Percentiles rank a stretch among this genome's conserved stretches.
phyloP scores from a whole-genome alignment of 2,888 invertebrate genomes.

The Vanessa cardui region DNA sequence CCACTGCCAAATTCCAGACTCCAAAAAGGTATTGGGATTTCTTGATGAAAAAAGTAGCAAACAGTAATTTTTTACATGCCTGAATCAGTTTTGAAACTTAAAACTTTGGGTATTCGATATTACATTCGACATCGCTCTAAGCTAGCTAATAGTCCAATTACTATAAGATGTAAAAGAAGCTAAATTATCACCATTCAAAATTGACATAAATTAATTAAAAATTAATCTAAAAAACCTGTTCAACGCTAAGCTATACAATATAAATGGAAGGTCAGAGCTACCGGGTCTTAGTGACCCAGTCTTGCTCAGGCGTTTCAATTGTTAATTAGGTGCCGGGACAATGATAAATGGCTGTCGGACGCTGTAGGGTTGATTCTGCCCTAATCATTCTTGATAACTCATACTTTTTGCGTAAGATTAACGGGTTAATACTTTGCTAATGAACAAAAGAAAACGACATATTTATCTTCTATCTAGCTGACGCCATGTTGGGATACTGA shows the following conservation, averaged over 20 bases:
- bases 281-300: conserved; percentile 39
- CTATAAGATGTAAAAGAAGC: too few relatives aligned
- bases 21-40: not conserved
- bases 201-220: too few relatives aligned
- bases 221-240: too few relatives aligned
- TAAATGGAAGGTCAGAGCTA: conserved; percentile 1
- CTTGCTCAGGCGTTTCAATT: conserved; percentile 51
- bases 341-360: conserved; percentile 50
- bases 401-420: conserved; percentile 29
- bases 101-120: too few relatives aligned
- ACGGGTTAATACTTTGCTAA: conserved; percentile 18
- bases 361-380: conserved; percentile 32
- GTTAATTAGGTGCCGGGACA: conserved; percentile 53
- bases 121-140: too few relatives aligned
- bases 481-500: not conserved
- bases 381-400: conserved; percentile 33
- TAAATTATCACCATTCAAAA: too few relatives aligned
- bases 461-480: not conserved
- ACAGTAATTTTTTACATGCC: too few relatives aligned
- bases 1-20: too few relatives aligned
- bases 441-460: not conserved
- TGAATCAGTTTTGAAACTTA: too few relatives aligned
- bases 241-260: not conserved
- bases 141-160: too few relatives aligned
- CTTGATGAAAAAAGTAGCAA: too few relatives aligned